phyloP scores from a whole-genome alignment of 1,140 invertebrate genomes.

The Drosophila littoralis region DNA sequence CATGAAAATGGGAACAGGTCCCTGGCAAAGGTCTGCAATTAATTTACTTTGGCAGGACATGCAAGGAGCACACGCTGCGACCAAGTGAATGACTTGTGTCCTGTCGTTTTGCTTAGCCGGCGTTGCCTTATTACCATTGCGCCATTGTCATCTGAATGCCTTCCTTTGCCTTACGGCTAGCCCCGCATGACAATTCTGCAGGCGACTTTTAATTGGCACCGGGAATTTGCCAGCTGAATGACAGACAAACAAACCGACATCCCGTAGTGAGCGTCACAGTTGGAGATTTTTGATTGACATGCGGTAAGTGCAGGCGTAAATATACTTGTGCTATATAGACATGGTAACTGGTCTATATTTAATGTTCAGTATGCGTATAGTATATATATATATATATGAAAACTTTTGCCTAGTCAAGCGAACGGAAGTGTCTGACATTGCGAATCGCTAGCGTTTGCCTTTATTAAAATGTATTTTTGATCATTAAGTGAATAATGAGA shows the following conservation, averaged over 20 bases:
- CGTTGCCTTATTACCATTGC: conserved; percentile 64
- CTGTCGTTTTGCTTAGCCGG: conserved; percentile 22
- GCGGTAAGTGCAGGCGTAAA: conserved; percentile 53
- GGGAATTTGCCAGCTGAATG: conserved; percentile 56
- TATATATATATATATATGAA: conserved; percentile 4
- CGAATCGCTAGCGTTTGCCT: conserved; percentile 37
- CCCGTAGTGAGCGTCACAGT: conserved; percentile 55
- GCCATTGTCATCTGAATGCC: conserved; percentile 67
- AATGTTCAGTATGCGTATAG: neutral
- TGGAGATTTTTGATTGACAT: conserved; percentile 75
- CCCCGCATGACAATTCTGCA: conserved; percentile 60
- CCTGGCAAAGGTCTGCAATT: conserved; percentile 60
- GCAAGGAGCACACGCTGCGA: conserved; percentile 62
- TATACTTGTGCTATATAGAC: neutral
- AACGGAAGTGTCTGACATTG: conserved; percentile 59
- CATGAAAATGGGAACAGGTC: conserved; percentile 49
- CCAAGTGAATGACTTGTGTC: conserved; percentile 35
- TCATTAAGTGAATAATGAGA: conserved; percentile 67
- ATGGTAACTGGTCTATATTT: conserved; percentile 33
- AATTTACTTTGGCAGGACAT: conserved; percentile 83
- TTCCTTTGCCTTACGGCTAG: conserved; percentile 31
- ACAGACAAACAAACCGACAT: conserved; percentile 54
- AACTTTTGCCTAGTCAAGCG: conserved; percentile 64
- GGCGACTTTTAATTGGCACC: conserved; percentile 75
- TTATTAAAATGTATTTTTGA: conserved; percentile 77